Evolutionary conservation across 2,888 invertebrate species (phyloP).

Genomic region (Junonia oenone): DNA sequence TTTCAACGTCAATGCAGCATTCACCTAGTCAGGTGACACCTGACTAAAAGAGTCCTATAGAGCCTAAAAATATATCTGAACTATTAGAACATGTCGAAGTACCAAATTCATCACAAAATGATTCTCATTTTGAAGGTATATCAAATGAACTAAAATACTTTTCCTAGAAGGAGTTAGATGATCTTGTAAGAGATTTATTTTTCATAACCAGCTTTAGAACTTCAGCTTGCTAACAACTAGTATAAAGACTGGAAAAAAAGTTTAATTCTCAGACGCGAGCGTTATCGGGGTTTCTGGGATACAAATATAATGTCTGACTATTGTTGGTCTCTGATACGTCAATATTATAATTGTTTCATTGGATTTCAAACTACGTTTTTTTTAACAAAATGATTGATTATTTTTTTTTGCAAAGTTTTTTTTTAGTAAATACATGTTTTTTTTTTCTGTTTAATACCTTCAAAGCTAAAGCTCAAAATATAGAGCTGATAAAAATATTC

Average conservation of each 20-base stretch:
- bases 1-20: background rate
- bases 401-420: background rate
- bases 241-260: background rate
- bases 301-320: conserved; percentile 25
- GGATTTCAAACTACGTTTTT: background rate
- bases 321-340: conserved; percentile 26
- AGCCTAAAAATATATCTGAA: too few species aligned
- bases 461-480: background rate
- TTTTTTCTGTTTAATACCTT: background rate
- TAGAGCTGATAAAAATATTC: too few species aligned
- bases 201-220: background rate
- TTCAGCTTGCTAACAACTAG: too few species aligned
- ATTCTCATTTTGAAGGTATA: conserved; percentile 15
- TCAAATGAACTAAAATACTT: too few species aligned
- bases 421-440: background rate
- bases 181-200: background rate
- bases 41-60: conserved; percentile 4
- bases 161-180: conserved; percentile 4
- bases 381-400: background rate
- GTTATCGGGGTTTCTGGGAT: conserved; percentile 43
- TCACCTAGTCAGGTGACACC: background rate
- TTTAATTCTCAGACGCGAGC: too few species aligned
- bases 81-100: conserved; percentile 5
- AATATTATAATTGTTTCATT: conserved; percentile 5
- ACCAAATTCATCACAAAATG: conserved; percentile 11